phyloP scores from a whole-genome alignment of 2,113 vertebrate species.

The Petromus typicus region DNA sequence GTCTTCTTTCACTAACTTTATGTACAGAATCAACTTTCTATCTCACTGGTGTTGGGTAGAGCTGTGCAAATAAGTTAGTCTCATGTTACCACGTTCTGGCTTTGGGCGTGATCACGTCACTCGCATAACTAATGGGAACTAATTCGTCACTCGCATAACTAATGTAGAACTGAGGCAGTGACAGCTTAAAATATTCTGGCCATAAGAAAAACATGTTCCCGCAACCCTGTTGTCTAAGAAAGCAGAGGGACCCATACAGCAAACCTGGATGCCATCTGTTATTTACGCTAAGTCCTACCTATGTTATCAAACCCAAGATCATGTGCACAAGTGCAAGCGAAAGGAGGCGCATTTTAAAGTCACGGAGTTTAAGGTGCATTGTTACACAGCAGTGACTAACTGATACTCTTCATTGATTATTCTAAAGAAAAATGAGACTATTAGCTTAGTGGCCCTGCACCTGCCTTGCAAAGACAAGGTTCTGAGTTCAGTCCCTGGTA shows the following conservation, averaged over 20 bases:
- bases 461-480: too few species aligned
- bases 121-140: not conserved
- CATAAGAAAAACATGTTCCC: not conserved
- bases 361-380: not conserved
- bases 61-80: not conserved
- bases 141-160: too few species aligned
- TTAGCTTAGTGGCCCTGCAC: too few species aligned
- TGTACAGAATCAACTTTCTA: not conserved
- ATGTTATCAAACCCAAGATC: not conserved
- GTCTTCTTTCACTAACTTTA: not conserved
- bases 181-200: not conserved
- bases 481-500: too few species aligned
- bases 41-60: not conserved
- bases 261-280: not conserved
- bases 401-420: not conserved
- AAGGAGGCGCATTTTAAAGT: not conserved
- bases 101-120: not conserved
- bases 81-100: not conserved
- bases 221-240: not conserved
- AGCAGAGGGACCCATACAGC: not conserved
- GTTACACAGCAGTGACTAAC: conserved; percentile 11
- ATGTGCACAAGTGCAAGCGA: not conserved
- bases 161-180: not conserved
- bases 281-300: not conserved
- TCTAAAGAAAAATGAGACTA: not conserved